phyloP scores from a whole-genome alignment of 2,113 vertebrate genomes.

The Sebastes fasciatus region DNA sequence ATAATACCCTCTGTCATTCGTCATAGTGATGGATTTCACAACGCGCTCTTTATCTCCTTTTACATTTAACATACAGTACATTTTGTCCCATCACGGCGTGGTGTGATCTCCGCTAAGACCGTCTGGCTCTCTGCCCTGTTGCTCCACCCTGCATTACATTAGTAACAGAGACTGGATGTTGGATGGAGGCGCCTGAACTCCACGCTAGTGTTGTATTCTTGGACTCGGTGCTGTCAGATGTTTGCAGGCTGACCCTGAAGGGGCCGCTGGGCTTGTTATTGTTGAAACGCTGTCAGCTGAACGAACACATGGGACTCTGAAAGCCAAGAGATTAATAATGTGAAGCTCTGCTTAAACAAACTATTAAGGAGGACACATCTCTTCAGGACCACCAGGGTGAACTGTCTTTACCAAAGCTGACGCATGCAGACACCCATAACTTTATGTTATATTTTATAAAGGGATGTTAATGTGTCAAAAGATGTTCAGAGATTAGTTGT shows the following conservation, averaged over 20 bases:
- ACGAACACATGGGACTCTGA: slow-evolving; percentile 31
- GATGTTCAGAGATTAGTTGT: background rate
- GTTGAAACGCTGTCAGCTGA: slow-evolving; percentile 46
- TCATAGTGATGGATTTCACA: slow-evolving; percentile 26
- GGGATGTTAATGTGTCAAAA: background rate
- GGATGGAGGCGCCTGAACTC: slow-evolving; percentile 11
- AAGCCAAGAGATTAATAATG: slow-evolving; percentile 51
- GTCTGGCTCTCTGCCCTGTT: background rate
- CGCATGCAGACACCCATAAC: background rate
- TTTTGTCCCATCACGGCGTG: background rate
- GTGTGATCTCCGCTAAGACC: background rate
- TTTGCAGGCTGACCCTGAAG: slow-evolving; percentile 25
- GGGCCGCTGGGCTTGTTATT: slow-evolving; percentile 42
- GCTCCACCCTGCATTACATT: background rate
- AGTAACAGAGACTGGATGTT: slow-evolving; percentile 2
- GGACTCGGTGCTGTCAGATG: slow-evolving; percentile 27
- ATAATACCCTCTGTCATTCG: slow-evolving; percentile 4
- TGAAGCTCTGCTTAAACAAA: slow-evolving; percentile 60
- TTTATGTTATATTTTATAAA: background rate
- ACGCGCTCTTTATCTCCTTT: background rate
- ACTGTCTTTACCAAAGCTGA: slow-evolving; percentile 8
- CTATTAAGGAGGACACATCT: slow-evolving; percentile 15
- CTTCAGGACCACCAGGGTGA: slow-evolving; percentile 43
- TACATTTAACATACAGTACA: slow-evolving; percentile 6
- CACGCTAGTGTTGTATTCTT: slow-evolving; percentile 9